Evolutionary conservation across 2,113 vertebrate genomes (phyloP).

Genomic region (Fukomys damarensis): DNA sequence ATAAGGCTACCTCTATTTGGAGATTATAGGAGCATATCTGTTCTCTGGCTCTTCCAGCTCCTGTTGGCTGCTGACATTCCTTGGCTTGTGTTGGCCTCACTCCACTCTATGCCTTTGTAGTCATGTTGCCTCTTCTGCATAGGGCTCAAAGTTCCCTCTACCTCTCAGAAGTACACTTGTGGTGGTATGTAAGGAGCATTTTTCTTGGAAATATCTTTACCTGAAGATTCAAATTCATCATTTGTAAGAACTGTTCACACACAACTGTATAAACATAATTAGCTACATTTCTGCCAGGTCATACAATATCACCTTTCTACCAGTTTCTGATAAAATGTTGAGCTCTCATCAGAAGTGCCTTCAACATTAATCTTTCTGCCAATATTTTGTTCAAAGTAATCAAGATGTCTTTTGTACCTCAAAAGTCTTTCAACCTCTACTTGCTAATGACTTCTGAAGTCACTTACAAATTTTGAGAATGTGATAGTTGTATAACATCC

Average conservation of each 20-base stretch:
- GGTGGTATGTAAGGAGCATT: not conserved
- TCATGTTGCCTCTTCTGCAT: not conserved
- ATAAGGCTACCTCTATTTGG: not conserved
- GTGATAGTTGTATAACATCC: not conserved
- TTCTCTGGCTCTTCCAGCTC: not conserved
- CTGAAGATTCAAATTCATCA: not conserved
- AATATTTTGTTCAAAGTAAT: constrained; percentile 1
- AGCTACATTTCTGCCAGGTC: not conserved
- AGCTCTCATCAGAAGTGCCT: not conserved
- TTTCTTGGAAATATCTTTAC: not conserved
- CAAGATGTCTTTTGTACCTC: not conserved
- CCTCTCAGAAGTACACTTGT: not conserved
- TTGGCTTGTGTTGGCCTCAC: not conserved
- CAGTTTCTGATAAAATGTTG: not conserved
- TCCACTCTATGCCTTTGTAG: not conserved
- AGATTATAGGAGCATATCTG: not conserved
- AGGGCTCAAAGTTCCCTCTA: not conserved
- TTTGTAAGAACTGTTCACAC: not conserved
- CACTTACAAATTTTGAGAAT: not conserved
- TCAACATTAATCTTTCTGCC: not conserved
- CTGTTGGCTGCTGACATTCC: not conserved
- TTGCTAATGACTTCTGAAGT: not conserved
- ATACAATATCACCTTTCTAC: not conserved
- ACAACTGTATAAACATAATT: not conserved
- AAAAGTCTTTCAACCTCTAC: not conserved